Evolutionary conservation across 2,797 vertebrate genomes (phyloP), one percentile per base, ranked within the genome.

Genomic region (Gila robusta): DNA sequence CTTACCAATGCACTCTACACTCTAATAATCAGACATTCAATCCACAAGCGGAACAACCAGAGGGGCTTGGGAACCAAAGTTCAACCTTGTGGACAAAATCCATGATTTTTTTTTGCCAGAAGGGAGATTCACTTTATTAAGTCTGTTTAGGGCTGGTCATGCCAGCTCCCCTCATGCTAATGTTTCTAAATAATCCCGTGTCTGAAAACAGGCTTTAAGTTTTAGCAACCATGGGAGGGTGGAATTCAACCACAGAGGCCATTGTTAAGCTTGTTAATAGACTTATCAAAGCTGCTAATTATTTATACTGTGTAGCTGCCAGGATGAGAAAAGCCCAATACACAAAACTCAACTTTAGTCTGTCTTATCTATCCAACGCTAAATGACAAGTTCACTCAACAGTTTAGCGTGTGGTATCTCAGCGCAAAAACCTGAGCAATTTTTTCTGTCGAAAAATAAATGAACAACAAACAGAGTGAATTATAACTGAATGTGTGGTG

Each of bases 251-350:
- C 64, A 41, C 56, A 86, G 79, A 59, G 67, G 87, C 56, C 88
- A 89, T 92, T 90, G 81, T 93, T 92, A 88, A 88, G 87, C 81
- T 85, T 76, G 79, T 87, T 92, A 93, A 90, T 91, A 64, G 81
- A 85, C 87, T 89, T 90, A 84, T 88, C 69, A 88, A 87, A 82
- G 79, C 88, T 89, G 82, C 86, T 92, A 91, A 91, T 92, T 89
- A 91, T 92, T 94, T 54, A 90, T 91, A 56, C 21, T 89, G 86
- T 91, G 87, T 86, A 54, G 49, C 82, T 88, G 82, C 69, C 16
- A 81, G 76, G 37, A 66, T 56, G 71, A 81, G 70, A 26, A 37
- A 44, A 47, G 72, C 77, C 47, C 80, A 85, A 85, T n/a, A 28
- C 23, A 67, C 47, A 78, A 52, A 37, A 59, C 54, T n/a, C 52